These are phyloP conservation scores for Babylonia areolata DNA, from an alignment of 1,140 invertebrate genomes.

Conservation along the genomic window DNA sequence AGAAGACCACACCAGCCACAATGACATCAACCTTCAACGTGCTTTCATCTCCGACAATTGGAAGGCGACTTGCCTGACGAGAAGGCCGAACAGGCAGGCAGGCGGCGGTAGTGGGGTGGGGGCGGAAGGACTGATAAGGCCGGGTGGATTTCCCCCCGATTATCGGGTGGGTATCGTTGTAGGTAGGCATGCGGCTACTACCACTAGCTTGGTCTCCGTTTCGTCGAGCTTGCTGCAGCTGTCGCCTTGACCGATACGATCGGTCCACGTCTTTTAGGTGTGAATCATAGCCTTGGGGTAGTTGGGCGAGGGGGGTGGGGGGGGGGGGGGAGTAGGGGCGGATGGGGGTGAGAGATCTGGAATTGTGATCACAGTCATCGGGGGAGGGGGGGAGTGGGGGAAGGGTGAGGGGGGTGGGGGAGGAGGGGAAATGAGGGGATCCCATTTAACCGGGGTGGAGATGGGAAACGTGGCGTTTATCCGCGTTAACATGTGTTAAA, in stretches of 20 bases:
- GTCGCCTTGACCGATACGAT: slow-evolving; percentile 1
- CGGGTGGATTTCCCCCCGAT: background rate
- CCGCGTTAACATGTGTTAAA: too few species aligned
- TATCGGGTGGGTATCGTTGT: too few species aligned
- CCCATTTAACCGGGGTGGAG: too few species aligned
- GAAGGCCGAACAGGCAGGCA: too few species aligned
- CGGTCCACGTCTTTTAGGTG: background rate
- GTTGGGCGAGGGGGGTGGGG: background rate
- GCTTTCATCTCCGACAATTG: background rate
- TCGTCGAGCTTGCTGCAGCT: background rate
- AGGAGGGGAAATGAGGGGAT: background rate
- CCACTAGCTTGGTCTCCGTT: background rate
- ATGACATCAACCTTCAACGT: background rate
- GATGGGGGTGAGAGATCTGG: background rate
- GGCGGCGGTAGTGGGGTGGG: background rate
- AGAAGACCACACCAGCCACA: background rate
- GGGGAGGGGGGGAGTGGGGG: background rate
- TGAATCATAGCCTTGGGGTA: background rate
- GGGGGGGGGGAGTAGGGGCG: too few species aligned
- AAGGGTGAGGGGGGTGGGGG: background rate
- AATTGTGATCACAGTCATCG: background rate
- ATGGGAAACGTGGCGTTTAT: too few species aligned
- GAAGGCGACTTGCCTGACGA: background rate
- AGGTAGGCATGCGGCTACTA: background rate
- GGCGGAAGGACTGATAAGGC: background rate